phyloP scores from a whole-genome alignment of 1,140 invertebrate genomes.

The Nymphalis io region DNA sequence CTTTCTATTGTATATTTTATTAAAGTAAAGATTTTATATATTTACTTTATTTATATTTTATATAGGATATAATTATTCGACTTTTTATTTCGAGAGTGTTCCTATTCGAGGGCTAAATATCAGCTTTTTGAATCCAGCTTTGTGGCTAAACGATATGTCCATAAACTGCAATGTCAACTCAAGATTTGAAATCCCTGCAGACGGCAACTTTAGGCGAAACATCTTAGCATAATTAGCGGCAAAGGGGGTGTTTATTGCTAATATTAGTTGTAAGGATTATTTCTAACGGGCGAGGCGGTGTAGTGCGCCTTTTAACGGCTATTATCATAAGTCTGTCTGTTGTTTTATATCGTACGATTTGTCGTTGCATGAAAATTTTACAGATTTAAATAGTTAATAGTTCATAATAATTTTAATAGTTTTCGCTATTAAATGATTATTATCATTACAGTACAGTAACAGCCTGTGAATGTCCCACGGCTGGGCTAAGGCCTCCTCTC shows the following conservation, averaged over 20 bases:
- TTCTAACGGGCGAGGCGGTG: constrained; percentile 50
- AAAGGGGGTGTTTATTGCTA: constrained; percentile 74
- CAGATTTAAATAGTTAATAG: no score
- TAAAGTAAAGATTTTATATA: no score
- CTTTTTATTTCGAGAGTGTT: not conserved
- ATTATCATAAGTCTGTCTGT: constrained; percentile 63
- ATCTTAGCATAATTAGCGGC: constrained; percentile 77
- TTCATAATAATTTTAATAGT: no score
- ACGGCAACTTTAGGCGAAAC: constrained; percentile 55
- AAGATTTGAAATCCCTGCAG: constrained; percentile 55
- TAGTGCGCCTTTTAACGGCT: constrained; percentile 57
- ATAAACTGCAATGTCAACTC: constrained; percentile 41
- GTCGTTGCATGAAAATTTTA: constrained; percentile 5
- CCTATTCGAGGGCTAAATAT: not conserved
- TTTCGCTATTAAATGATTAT: no score
- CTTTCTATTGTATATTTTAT: no score
- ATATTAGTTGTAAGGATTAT: constrained; percentile 77
- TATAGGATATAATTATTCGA: no score
- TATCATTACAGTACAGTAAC: no score
- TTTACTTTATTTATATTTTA: no score
- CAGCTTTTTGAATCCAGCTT: not conserved
- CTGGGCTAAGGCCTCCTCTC: no score
- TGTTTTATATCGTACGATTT: constrained; percentile 28
- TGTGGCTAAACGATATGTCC: constrained; percentile 15
- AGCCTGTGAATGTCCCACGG: no score